These are phyloP conservation scores for Ivindomyrus marchei DNA, from an alignment of 2,113 vertebrate genomes.

Conservation along the genomic window DNA sequence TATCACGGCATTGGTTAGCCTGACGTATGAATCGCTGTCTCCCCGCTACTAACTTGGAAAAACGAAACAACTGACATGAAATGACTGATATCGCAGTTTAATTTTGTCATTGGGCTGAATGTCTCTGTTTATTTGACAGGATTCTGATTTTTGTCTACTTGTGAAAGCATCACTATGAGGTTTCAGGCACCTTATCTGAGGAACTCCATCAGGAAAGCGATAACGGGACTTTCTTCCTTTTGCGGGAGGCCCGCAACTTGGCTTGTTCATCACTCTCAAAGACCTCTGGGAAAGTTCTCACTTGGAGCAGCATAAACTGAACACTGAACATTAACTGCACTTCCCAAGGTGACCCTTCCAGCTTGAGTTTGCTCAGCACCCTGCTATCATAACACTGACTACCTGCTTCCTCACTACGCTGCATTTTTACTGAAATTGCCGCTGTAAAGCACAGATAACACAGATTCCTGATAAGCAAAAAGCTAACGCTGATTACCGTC, in stretches of 20 bases:
- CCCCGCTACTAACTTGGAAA: background rate
- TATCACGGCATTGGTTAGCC: conserved; percentile 45
- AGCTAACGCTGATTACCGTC: background rate
- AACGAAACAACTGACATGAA: background rate
- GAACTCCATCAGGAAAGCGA: background rate
- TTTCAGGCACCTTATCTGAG: background rate
- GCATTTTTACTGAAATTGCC: background rate
- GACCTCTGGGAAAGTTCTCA: background rate
- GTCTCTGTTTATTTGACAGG: background rate
- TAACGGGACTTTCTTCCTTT: background rate
- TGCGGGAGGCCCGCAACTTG: background rate
- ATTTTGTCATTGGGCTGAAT: background rate
- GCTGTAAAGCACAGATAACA: background rate
- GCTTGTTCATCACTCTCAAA: background rate
- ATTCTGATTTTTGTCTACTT: background rate
- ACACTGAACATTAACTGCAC: background rate
- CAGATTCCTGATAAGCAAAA: background rate
- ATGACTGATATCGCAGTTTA: background rate
- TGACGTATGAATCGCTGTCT: conserved; percentile 53
- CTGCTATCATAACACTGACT: background rate
- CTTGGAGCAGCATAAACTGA: background rate
- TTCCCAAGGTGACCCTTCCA: background rate
- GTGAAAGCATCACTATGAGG: background rate
- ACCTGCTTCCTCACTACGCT: background rate
- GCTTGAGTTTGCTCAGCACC: background rate